phyloP scores from a whole-genome alignment of 2,113 vertebrate genomes.

The Beaufortia kweichowensis region DNA sequence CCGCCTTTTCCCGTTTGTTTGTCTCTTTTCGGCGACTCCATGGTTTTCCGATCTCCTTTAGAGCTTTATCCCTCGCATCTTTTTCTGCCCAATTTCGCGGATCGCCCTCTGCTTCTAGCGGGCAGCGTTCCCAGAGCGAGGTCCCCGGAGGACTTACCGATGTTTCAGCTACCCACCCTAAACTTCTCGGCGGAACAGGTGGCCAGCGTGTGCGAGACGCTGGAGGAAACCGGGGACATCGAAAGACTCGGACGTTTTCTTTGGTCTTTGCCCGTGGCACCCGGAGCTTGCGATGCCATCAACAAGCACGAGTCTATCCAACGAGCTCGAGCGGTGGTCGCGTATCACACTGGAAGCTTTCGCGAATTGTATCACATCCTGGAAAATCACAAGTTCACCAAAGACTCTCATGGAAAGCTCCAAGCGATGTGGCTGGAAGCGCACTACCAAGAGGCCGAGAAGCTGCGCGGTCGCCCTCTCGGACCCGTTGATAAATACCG shows the following conservation, averaged over 20 bases:
- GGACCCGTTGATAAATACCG: slow-evolving; percentile 98
- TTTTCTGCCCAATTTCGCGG: slow-evolving; percentile 88
- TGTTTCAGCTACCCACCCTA: slow-evolving; percentile 89
- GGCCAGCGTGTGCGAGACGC: slow-evolving; percentile 96
- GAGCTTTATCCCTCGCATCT: slow-evolving; percentile 91
- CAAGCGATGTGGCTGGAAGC: slow-evolving; percentile 99
- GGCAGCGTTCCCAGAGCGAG: slow-evolving; percentile 74
- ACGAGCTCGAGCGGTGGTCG: slow-evolving; percentile 93
- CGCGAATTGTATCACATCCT: slow-evolving; percentile 95
- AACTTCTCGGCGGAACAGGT: slow-evolving; percentile 98
- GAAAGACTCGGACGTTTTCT: slow-evolving; percentile 96
- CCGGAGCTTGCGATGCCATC: slow-evolving; percentile 92
- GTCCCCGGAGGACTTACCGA: slow-evolving; percentile 86
- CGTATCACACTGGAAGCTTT: slow-evolving; percentile 95
- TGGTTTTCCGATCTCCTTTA: slow-evolving; percentile 95
- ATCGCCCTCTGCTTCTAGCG: slow-evolving; percentile 81
- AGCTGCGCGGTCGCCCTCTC: slow-evolving; percentile 90
- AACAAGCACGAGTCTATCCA: slow-evolving; percentile 98
- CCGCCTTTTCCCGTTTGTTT: slow-evolving; percentile 55
- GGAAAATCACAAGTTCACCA: slow-evolving; percentile 98
- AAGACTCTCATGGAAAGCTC: slow-evolving; percentile 94
- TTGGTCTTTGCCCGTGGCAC: slow-evolving; percentile 94
- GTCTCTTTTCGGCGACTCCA: slow-evolving; percentile 72
- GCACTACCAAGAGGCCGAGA: slow-evolving; percentile 98
- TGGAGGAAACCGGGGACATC: slow-evolving; percentile 98